Percentiles rank a stretch among this genome's conserved stretches.
These are phyloP conservation scores for Drosophila pegasa DNA, from an alignment of 2,888 invertebrate species.

Conservation along the genomic window DNA sequence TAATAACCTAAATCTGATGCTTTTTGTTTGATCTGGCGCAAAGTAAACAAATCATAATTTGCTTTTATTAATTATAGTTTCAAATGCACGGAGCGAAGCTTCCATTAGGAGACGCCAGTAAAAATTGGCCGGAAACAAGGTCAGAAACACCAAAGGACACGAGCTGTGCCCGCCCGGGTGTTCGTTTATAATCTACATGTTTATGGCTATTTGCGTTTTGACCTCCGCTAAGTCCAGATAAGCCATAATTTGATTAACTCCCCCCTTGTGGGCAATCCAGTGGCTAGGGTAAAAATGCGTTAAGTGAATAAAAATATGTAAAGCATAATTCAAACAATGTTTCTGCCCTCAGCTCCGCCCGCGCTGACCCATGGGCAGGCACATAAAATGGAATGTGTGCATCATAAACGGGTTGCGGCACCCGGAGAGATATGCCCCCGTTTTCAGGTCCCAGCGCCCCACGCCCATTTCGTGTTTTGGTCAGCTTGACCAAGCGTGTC, in stretches of 20 bases:
- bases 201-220: conserved; percentile 79
- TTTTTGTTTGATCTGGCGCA: conserved; percentile 18
- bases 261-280: background rate
- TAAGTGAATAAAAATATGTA: conserved; percentile 80
- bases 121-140: conserved; percentile 62
- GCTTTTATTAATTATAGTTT: conserved; percentile 63
- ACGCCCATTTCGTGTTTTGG: conserved; percentile 29
- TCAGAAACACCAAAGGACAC: conserved; percentile 40
- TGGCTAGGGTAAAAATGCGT: conserved; percentile 47
- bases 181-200: conserved; percentile 71
- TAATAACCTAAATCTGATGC: background rate
- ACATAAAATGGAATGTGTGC: conserved; percentile 49
- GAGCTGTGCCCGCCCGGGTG: conserved; percentile 40
- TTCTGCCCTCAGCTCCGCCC: conserved; percentile 20
- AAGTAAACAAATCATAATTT: conserved; percentile 41
- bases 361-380: conserved; percentile 53
- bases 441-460: background rate
- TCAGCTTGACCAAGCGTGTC: conserved; percentile 64
- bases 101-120: conserved; percentile 54
- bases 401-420: conserved; percentile 58
- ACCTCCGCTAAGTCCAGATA: conserved; percentile 76
- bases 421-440: background rate
- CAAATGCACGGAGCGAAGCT: conserved; percentile 30
- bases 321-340: conserved; percentile 72
- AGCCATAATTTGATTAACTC: conserved; percentile 76